Percentiles rank a stretch among this genome's conserved stretches.
Conservation (phyloP, 1,140 invertebrate genomes). For the Proctacanthus coquilletti region DNA sequence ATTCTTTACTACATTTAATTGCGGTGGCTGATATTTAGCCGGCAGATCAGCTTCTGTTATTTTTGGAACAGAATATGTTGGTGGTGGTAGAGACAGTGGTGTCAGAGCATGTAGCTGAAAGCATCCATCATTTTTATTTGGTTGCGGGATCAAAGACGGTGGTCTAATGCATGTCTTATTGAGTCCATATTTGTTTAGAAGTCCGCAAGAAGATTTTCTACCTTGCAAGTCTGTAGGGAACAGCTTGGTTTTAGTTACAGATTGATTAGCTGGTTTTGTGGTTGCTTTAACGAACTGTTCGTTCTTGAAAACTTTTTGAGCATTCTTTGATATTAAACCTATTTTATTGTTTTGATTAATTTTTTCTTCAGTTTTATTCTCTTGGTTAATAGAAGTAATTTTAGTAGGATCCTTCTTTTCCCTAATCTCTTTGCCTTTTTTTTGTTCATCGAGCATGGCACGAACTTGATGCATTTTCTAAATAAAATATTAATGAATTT, state of each 20-base stretch:
- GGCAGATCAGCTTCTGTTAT: background rate
- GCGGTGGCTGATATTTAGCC: background rate
- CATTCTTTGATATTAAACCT: background rate
- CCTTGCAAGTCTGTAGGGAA: background rate
- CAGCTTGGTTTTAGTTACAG: background rate
- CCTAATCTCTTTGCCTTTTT: slow-evolving; percentile 1
- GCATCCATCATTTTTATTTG: background rate
- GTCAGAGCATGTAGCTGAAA: background rate
- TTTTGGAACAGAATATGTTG: background rate
- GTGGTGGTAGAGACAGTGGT: background rate
- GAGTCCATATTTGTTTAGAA: background rate
- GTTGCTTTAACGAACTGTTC: background rate
- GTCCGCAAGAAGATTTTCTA: background rate
- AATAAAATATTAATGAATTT: background rate
- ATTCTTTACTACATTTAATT: background rate
- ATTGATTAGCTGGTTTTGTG: background rate
- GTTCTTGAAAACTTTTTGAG: background rate
- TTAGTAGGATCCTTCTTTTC: background rate
- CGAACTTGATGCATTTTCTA: slow-evolving; percentile 5
- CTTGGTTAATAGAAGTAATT: background rate
- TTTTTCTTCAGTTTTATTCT: background rate
- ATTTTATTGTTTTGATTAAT: background rate
- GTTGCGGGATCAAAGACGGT: background rate
- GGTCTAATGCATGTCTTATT: background rate
- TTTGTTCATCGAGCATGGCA: slow-evolving; percentile 1